These are phyloP conservation scores for Campopleginae sp. DNA, from an alignment of 2,888 invertebrate species.

Conservation along the genomic window DNA sequence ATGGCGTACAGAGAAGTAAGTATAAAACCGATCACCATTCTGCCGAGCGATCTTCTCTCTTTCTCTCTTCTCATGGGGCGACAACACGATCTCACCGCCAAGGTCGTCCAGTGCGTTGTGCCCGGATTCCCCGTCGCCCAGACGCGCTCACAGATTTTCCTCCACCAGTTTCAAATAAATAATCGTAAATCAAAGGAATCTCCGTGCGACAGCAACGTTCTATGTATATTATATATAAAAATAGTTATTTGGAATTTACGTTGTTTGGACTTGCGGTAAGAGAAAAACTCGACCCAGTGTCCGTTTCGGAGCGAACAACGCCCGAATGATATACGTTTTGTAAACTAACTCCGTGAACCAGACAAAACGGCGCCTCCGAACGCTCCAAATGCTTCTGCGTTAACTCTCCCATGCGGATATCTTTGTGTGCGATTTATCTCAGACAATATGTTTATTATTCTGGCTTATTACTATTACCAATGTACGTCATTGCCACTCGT, in stretches of 20 bases:
- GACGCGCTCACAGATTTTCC: constrained; percentile 69
- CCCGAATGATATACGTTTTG: constrained; percentile 39
- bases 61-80: constrained; percentile 22
- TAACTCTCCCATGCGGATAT: constrained; percentile 11
- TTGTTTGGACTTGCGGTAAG: constrained; percentile 11
- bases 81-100: constrained; percentile 76
- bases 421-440: constrained; percentile 24
- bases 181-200: constrained; percentile 45
- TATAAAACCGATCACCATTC: constrained; percentile 45
- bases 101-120: constrained; percentile 74
- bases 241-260: constrained; percentile 14
- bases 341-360: constrained; percentile 36
- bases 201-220: constrained; percentile 9
- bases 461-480: neutral
- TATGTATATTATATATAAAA: neutral
- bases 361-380: constrained; percentile 36
- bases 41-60: constrained; percentile 18
- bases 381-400: constrained; percentile 21
- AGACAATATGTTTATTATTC: constrained; percentile 4
- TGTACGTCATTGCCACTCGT: neutral
- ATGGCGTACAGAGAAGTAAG: constrained; percentile 58
- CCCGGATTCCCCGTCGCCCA: constrained; percentile 48
- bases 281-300: constrained; percentile 21
- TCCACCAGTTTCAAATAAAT: constrained; percentile 48
- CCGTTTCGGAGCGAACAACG: neutral